Conservation (phyloP, 2,797 vertebrate genomes). For the Pantherophis alleghaniensis region DNA sequence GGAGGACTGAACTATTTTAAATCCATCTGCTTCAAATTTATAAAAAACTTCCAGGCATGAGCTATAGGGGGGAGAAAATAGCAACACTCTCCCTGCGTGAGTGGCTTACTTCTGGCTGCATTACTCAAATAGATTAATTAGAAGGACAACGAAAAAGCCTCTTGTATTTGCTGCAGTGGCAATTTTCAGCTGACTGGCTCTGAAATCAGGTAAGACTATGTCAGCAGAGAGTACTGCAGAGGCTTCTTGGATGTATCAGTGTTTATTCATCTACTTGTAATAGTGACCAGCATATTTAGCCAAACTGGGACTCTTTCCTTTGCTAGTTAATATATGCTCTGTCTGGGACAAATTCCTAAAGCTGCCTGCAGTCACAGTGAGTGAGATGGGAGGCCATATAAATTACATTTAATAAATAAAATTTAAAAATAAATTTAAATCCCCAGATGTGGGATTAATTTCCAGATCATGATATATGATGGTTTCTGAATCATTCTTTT, state of each 20-base stretch:
- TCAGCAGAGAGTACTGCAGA: background rate
- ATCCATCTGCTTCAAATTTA: no score
- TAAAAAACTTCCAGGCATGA: background rate
- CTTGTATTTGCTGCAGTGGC: slow-evolving; percentile 30
- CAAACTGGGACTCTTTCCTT: background rate
- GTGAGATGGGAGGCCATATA: background rate
- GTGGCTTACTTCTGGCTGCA: slow-evolving; percentile 17
- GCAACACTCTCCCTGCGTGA: background rate
- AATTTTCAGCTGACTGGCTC: slow-evolving; percentile 34
- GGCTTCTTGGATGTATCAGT: background rate
- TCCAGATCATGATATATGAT: background rate
- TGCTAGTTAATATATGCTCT: background rate
- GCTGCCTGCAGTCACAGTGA: background rate
- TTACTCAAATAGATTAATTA: slow-evolving; percentile 16
- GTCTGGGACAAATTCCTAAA: background rate
- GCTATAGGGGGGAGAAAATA: background rate
- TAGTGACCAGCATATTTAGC: background rate
- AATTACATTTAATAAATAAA: background rate
- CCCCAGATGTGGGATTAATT: background rate
- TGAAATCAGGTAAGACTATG: slow-evolving; percentile 17
- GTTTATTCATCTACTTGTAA: background rate
- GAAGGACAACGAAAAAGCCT: background rate
- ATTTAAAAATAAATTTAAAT: background rate
- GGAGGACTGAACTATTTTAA: background rate
- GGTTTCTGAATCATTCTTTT: background rate